Conservation (phyloP, 1,140 invertebrate genomes). For the Trachelipus rathkii region DNA sequence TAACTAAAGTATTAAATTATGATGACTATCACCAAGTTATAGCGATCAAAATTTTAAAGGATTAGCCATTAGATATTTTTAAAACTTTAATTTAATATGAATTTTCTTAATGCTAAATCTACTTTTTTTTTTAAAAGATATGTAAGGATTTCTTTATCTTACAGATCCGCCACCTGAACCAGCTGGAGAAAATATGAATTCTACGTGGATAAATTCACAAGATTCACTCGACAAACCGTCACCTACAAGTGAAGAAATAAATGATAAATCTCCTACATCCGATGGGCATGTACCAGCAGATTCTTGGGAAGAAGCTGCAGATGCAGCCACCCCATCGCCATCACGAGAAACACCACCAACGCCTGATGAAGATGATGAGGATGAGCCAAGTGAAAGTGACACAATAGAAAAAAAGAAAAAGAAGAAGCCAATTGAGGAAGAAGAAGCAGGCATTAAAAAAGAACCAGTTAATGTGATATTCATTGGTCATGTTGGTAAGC, state of each 20-base stretch:
- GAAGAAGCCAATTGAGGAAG: slow-evolving; percentile 47
- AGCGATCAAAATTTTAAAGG: no score
- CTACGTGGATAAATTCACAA: slow-evolving; percentile 44
- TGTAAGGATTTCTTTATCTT: neutral
- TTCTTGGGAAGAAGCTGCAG: slow-evolving; percentile 74
- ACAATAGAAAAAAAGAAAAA: slow-evolving; percentile 46
- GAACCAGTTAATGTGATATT: slow-evolving; percentile 99
- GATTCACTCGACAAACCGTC: neutral
- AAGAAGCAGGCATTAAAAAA: slow-evolving; percentile 63
- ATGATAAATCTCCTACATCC: slow-evolving; percentile 18
- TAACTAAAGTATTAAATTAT: no score
- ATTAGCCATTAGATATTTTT: no score
- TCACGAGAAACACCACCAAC: slow-evolving; percentile 52
- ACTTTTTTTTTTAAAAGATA: neutral
- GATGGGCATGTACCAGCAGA: slow-evolving; percentile 59
- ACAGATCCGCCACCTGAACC: slow-evolving; percentile 44
- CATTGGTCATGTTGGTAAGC: slow-evolving; percentile 96
- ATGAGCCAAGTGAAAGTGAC: slow-evolving; percentile 51
- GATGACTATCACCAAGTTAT: no score
- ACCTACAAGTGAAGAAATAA: neutral
- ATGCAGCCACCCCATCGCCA: slow-evolving; percentile 48
- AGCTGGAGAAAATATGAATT: slow-evolving; percentile 58
- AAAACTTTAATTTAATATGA: no score
- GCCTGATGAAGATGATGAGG: slow-evolving; percentile 65
- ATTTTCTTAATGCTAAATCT: no score